Base-by-base conservation (phyloP, 2,888 invertebrate species). In the Parelbella ahira region DNA sequence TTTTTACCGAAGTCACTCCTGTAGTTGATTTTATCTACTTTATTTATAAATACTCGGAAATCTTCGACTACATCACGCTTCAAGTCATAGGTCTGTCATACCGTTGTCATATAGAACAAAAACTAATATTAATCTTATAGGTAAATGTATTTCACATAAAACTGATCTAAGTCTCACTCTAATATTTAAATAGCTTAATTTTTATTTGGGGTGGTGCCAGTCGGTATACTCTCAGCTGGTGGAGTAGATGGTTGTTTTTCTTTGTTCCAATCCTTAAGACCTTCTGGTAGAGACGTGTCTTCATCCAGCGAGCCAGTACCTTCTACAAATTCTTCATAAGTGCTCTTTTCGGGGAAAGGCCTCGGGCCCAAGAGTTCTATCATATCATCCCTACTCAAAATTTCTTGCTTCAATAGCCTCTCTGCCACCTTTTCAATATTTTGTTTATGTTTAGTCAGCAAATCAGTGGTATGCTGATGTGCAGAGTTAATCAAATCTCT, bases 301-400 rank as follows among this genome's bases (percentile, higher is more conserved):
- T 99, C 99, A 51, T 99, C 99, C 60, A 99, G 92, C 0, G 98
- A 98, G 1, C 99, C 99, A 0, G 97, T 98, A 1, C 97, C 98
- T 80, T 97, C 98, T 0, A 99, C 99, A 79, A 99, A 99, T 69
- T 99, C 96, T 78, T 99, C 99, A 65, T 99, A 99, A 4, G 99
- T 99, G 6, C 98, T 97, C 87, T 99, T 99, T 79, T 99, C 99
- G 5, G 94, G 94, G 91, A 99, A 99, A 0, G 99, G 99, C 54
- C 99, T 88, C 12, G 92, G 90, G 0, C 99, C 99, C 29, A 99
- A 88, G 19, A 99, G 83, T 73, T 98, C 98, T 49, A 99, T 95
- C 97, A 99, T 97, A 68, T 99, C 99, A 29, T 98, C 97, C 48
- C 99, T 92, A 64, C 95, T 96, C 33, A 99, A 89, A 53, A 98